Base-by-base conservation (phyloP, 2,797 vertebrate species). In the Chaenodraco wilsoni region DNA sequence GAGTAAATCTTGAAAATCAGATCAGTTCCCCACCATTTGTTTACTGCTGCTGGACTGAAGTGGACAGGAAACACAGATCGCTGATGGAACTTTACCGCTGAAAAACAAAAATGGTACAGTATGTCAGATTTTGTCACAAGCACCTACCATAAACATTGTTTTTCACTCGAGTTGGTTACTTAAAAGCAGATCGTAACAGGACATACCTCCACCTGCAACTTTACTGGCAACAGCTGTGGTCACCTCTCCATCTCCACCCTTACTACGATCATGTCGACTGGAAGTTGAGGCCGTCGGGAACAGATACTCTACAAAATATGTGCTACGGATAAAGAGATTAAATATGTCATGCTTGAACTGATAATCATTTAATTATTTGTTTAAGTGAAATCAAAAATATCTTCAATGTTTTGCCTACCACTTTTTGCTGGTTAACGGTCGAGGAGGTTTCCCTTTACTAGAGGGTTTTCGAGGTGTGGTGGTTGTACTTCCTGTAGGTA, bases 61-160 rank as follows among this genome's bases (percentile, higher is more conserved):
- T 70, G 84, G 56, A 98, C 81, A 8, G 97, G 96, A 94, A 98
- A 98, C 78, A 95, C 90, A 69, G 87, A 95, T 1, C 78, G 90
- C 59, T 97, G 96, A 17, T 96, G 94, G 87, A 99, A 99, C 68
- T 86, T 96, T 78, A 99, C 96, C 77, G 69, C 98, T 99, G 67
- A 88, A 93, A 68, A 62, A 85, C 70, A 84, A 65, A n/a, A 1
- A 68, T 5, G 17, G 8, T 9, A 51, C 49, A 21, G 11, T 33
- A 45, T 17, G 19, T 82, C n/a, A 72, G 31, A 56, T 15, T 37
- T 3, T n/a, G 60, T 68, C n/a, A 72, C 6, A 84, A 72, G 16
- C 33, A 7, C 2, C 2, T n/a, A 45, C 6, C 10, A 9, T 37
- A 9, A 37, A 9, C 33, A 60, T 13, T 1, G 16, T n/a, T n/a